Base-by-base conservation (phyloP, 92 coral and sea anemone species). In the Zoanthus sansibaricus region DNA sequence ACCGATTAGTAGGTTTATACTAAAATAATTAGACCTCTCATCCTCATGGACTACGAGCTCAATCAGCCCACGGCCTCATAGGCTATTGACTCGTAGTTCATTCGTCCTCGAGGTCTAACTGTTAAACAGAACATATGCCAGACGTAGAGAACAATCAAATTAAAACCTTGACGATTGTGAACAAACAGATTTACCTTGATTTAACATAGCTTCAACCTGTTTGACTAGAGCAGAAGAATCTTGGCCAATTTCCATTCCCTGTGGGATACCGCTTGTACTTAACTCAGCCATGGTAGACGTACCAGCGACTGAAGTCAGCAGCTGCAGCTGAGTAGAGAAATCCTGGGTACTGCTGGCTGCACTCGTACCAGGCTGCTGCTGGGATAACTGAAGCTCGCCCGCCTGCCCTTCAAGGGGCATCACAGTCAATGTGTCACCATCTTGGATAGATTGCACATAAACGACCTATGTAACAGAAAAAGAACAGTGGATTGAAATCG, bases 401-500 rank as follows among this genome's bases (percentile, higher is more conserved):
- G 98, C 42, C 49, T 92, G 95, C 31, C 93, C 92, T 84, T 94
- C 93, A 37, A 93, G 86, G 13, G 98, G 98, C 44, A 93, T 92
- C 52, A 94, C 98, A 25, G 98, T 89, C 32, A 94, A 89, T 3
- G 98, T 91, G 62, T 93, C 94, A 44, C 92, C 94, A 74, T 80
- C 93, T 71, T 93, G 93, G 77, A 93, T 87, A 25, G 98, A 94
- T 90, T 94, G 98, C 20, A 94, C 98, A 76, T 93, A 94, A 25
- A 94, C 98, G 52, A 94, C 98, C 98, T 94, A 86, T 31, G 72
- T 9, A 52, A n/a, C 18, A 71, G 2, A 13, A 13, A n/a, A 16
- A 37, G 44, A 62, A 62, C 17, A 5, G 12, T 3, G 42, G 42
- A 37, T 37, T 37, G 42, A 37, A 37, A 37, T 37, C 42, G 2